Evolutionary conservation across 2,113 vertebrate genomes (phyloP).

Genomic region (Gavialis gangeticus): DNA sequence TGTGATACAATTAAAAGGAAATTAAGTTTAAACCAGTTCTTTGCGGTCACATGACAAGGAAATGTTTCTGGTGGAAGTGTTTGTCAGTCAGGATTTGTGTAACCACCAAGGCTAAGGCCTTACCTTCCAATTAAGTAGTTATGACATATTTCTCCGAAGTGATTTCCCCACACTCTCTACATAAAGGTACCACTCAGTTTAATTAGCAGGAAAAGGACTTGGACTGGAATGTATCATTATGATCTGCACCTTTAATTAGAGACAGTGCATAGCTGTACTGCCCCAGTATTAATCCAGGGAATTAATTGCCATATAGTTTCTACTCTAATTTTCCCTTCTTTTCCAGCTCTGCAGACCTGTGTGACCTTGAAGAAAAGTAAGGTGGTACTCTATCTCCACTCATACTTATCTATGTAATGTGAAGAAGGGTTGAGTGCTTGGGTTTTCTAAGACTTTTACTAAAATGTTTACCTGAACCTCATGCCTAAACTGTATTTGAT

Average conservation of each 20-base stretch:
- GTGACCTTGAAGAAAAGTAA: background rate
- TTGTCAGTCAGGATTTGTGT: constrained; percentile 20
- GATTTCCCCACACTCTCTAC: background rate
- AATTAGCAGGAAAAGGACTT: background rate
- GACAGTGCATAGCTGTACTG: background rate
- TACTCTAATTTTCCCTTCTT: background rate
- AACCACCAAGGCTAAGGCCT: background rate
- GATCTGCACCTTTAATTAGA: background rate
- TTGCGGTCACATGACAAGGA: background rate
- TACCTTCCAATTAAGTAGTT: background rate
- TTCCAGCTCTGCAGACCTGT: background rate
- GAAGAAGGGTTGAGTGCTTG: background rate
- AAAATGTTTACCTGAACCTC: background rate
- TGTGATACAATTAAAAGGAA: background rate
- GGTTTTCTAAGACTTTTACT: background rate
- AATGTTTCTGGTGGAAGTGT: background rate
- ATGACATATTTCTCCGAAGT: background rate
- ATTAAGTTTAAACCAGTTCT: background rate
- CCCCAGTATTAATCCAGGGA: background rate
- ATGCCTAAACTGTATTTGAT: background rate
- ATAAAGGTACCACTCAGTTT: constrained; percentile 1
- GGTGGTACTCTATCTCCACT: background rate
- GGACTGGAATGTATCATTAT: background rate
- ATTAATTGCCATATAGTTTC: background rate
- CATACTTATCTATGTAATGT: background rate